Conservation (phyloP, 2,797 vertebrate species). For the Eptatretus atami region DNA sequence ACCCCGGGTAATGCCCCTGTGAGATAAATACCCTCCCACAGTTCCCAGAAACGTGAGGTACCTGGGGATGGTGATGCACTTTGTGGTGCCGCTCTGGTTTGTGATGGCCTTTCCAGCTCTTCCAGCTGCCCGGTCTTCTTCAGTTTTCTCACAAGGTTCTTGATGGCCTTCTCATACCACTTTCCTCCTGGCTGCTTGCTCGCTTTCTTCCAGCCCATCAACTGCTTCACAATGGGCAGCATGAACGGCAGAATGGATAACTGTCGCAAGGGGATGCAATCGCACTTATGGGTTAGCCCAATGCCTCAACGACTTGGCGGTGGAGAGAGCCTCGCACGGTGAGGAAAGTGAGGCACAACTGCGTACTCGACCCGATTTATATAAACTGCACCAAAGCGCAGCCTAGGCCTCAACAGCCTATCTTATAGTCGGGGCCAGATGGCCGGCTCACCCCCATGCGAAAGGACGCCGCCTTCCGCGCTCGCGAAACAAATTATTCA, state of each 20-base stretch:
- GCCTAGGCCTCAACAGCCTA: too few relatives aligned
- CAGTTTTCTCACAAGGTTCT: slow-evolving; percentile 86
- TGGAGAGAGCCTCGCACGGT: too few relatives aligned
- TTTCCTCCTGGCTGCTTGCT: slow-evolving; percentile 94
- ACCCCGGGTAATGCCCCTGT: not conserved
- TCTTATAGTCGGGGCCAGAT: too few relatives aligned
- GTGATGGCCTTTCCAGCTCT: slow-evolving; percentile 84
- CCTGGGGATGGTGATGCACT: slow-evolving; percentile 95
- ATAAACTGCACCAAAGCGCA: too few relatives aligned
- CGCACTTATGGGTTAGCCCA: too few relatives aligned
- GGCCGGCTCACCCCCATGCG: too few relatives aligned
- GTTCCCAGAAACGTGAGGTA: slow-evolving; percentile 13
- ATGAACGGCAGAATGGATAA: slow-evolving; percentile 89
- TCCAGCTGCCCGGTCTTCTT: slow-evolving; percentile 93
- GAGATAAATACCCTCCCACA: not conserved
- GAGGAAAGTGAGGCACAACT: too few relatives aligned
- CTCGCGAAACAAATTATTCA: too few relatives aligned
- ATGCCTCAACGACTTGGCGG: too few relatives aligned
- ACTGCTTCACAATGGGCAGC: slow-evolving; percentile 72
- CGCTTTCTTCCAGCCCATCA: slow-evolving; percentile 85
- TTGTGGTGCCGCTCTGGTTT: slow-evolving; percentile 81
- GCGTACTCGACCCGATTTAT: too few relatives aligned
- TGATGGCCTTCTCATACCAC: slow-evolving; percentile 89
- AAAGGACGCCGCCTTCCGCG: too few relatives aligned
- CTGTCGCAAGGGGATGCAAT: slow-evolving; percentile 13